Conservation (phyloP, 2,888 invertebrate species). For the Orchestes rusci region DNA sequence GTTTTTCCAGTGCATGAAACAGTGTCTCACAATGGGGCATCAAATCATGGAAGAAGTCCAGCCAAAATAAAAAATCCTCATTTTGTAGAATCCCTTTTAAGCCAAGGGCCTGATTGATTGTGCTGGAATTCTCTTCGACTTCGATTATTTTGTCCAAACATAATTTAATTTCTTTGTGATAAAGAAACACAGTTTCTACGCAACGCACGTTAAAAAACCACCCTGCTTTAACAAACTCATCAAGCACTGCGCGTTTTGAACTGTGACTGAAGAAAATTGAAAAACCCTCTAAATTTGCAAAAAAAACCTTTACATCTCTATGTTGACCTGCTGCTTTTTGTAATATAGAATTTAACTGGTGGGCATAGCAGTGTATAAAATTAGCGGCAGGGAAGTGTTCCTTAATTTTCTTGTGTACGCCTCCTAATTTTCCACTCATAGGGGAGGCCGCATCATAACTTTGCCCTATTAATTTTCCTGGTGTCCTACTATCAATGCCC, state of each 20-base stretch:
- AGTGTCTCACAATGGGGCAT: conserved; percentile 13
- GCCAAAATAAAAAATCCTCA: conserved; percentile 20
- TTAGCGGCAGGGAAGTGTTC: conserved; percentile 12
- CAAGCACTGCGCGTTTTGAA: conserved; percentile 8
- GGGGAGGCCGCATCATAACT: conserved; percentile 19
- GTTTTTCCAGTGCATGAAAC: conserved; percentile 4
- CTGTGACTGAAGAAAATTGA: conserved; percentile 11
- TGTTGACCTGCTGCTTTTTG: conserved; percentile 14
- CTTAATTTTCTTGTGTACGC: conserved; percentile 12
- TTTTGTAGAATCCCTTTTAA: conserved; percentile 15
- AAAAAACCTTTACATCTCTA: conserved; percentile 13
- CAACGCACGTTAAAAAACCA: conserved; percentile 12
- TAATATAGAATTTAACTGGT: conserved; percentile 13
- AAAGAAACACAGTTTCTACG: conserved; percentile 11
- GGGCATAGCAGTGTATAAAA: conserved; percentile 17
- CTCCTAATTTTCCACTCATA: conserved; percentile 7
- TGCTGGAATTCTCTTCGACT: conserved; percentile 11
- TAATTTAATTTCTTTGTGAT: conserved; percentile 6
- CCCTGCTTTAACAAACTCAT: conserved; percentile 9
- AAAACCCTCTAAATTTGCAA: conserved; percentile 9
- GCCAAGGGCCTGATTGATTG: conserved; percentile 15
- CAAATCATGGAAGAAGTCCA: conserved; percentile 15
- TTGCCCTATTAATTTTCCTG: conserved; percentile 10
- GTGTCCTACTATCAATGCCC: background rate
- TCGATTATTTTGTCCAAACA: conserved; percentile 16